Conservation (phyloP, 2,888 invertebrate species). For the Platycheirus albimanus region DNA sequence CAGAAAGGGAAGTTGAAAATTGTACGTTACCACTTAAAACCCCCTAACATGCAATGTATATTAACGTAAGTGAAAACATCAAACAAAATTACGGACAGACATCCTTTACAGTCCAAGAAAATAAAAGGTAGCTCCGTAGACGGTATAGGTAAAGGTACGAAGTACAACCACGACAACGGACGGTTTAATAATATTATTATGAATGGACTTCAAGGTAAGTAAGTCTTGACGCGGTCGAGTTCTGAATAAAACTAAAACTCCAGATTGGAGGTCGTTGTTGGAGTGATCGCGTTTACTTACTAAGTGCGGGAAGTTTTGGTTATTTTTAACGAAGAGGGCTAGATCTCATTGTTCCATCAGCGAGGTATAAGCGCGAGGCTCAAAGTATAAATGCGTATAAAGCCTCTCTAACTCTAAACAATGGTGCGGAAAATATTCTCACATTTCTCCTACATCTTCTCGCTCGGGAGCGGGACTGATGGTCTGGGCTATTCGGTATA, state of each 20-base stretch:
- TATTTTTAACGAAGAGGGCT: slow-evolving; percentile 55
- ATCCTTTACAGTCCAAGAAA: slow-evolving; percentile 45
- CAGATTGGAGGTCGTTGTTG: slow-evolving; percentile 57
- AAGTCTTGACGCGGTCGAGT: slow-evolving; percentile 74
- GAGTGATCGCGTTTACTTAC: slow-evolving; percentile 58
- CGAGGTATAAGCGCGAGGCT: slow-evolving; percentile 31
- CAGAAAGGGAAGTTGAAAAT: slow-evolving; percentile 26
- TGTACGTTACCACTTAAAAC: slow-evolving; percentile 32
- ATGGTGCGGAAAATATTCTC: slow-evolving; percentile 70
- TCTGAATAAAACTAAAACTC: slow-evolving; percentile 76
- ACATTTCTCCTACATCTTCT: slow-evolving; percentile 68
- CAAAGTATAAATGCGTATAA: slow-evolving; percentile 62
- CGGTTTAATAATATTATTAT: background rate
- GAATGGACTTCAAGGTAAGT: slow-evolving; percentile 39
- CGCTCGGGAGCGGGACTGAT: too few species aligned
- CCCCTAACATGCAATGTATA: slow-evolving; percentile 19
- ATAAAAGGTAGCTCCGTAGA: background rate
- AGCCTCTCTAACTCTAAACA: slow-evolving; percentile 53
- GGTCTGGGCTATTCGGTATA: background rate
- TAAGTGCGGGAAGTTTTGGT: slow-evolving; percentile 51
- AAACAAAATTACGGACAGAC: slow-evolving; percentile 34
- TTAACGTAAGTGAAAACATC: background rate
- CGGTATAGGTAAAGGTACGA: background rate
- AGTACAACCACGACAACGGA: too few species aligned
- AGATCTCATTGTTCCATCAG: slow-evolving; percentile 42